These are phyloP conservation scores for Stegodyphus dumicola DNA, from an alignment of 1,140 invertebrate species.

Conservation along the genomic window DNA sequence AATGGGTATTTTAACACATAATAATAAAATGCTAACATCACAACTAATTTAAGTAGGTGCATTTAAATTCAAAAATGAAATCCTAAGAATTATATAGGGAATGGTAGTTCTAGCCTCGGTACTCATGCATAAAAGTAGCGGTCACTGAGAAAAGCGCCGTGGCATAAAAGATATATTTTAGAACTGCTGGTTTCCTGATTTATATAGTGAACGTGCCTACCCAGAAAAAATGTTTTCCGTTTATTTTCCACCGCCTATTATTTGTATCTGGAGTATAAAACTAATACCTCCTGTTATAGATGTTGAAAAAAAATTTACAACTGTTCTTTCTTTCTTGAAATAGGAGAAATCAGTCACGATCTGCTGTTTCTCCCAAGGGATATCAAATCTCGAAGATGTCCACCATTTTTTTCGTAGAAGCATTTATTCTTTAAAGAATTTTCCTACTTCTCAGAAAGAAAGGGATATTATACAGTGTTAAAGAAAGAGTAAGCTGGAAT, in stretches of 20 bases:
- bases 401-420: background rate
- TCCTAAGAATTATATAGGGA: no score
- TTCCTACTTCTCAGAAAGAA: background rate
- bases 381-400: background rate
- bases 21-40: no score
- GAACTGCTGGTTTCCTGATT: no score
- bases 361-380: background rate
- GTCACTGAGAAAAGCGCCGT: no score
- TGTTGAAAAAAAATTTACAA: background rate
- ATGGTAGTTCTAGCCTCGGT: no score
- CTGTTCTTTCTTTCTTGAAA: background rate
- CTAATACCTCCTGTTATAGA: conserved; percentile 5
- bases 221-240: background rate
- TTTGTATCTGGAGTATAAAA: conserved; percentile 2
- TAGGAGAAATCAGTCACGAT: conserved; percentile 13
- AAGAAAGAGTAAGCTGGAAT: background rate
- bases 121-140: no score
- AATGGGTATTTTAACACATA: no score
- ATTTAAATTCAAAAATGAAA: no score
- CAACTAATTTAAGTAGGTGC: no score
- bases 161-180: no score
- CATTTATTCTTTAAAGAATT: conserved; percentile 11
- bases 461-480: background rate
- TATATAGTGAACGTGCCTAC: no score
- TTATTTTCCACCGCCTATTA: background rate